Conservation (phyloP, 1,140 invertebrate genomes). For the Lordiphosa mommai region DNA sequence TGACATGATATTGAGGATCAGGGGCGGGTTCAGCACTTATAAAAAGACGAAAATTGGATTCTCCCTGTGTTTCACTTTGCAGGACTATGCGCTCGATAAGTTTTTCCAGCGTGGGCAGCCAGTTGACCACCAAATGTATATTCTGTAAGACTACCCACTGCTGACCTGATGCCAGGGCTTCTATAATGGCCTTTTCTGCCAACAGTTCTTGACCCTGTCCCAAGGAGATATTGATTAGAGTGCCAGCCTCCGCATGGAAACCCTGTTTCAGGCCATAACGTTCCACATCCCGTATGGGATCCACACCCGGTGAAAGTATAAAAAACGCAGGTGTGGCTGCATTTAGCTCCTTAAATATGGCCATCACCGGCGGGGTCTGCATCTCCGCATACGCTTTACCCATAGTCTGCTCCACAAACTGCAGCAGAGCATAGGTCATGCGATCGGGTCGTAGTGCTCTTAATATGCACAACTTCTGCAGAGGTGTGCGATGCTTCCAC, state of each 20-base stretch:
- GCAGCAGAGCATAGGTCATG: constrained; percentile 72
- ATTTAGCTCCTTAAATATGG: constrained; percentile 93
- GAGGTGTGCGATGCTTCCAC: constrained; percentile 95
- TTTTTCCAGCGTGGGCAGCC: constrained; percentile 94
- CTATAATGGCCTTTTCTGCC: constrained; percentile 91
- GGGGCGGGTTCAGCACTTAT: constrained; percentile 84
- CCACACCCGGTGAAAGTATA: constrained; percentile 96
- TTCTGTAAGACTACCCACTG: constrained; percentile 97
- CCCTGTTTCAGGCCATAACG: constrained; percentile 87
- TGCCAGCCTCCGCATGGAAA: constrained; percentile 88
- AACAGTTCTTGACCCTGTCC: constrained; percentile 97
- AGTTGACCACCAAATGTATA: constrained; percentile 94
- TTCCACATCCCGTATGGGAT: constrained; percentile 95
- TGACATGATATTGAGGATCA: constrained; percentile 82
- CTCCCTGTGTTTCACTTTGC: constrained; percentile 75
- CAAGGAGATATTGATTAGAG: constrained; percentile 95
- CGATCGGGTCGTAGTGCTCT: constrained; percentile 91
- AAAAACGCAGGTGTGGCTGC: constrained; percentile 94
- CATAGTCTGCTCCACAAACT: constrained; percentile 92
- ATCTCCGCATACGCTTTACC: constrained; percentile 91
- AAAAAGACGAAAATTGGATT: constrained; percentile 84
- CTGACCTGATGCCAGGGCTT: constrained; percentile 88
- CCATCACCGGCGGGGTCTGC: constrained; percentile 88
- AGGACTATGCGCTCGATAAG: constrained; percentile 86
- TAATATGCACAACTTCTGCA: constrained; percentile 96